Conservation (phyloP, 2,113 vertebrate species). For the Hippocampus barbouri region DNA sequence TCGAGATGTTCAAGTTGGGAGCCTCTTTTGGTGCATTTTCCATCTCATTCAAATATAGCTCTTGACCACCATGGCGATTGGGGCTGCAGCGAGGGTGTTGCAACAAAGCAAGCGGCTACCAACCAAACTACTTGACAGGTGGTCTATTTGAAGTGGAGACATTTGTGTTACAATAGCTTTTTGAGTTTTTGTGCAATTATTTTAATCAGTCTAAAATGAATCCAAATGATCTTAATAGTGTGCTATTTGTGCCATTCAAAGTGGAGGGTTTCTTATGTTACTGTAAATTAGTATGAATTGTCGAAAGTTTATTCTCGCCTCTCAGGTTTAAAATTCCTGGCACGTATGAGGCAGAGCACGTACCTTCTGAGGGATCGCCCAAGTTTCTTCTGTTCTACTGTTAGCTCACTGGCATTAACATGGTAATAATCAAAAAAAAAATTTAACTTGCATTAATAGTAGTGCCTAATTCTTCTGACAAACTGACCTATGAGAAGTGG, state of each 20-base stretch:
- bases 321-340: slow-evolving; percentile 60
- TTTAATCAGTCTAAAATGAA: background rate
- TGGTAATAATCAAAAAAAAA: background rate
- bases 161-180: too few relatives aligned
- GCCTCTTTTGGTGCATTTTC: background rate
- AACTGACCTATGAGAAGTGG: slow-evolving; percentile 6
- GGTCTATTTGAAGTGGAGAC: too few relatives aligned
- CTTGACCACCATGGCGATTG: too few relatives aligned
- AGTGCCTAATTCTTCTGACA: background rate
- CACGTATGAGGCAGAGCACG: slow-evolving; percentile 54
- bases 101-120: background rate
- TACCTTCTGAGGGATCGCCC: slow-evolving; percentile 39
- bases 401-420: background rate
- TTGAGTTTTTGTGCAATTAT: background rate
- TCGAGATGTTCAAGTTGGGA: slow-evolving; percentile 5
- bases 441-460: background rate
- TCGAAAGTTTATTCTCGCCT: slow-evolving; percentile 23
- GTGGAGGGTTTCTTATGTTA: background rate
- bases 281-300: slow-evolving; percentile 3
- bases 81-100: too few relatives aligned
- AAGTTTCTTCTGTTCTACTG: slow-evolving; percentile 38
- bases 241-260: background rate
- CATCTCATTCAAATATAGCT: too few relatives aligned
- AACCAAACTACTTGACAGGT: background rate
- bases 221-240: background rate